A percentile compares a stretch with the other conserved stretches of the same genome.
Evolutionary conservation across 2,888 invertebrate species (phyloP).

Genomic region (Aleiodes testaceus): DNA sequence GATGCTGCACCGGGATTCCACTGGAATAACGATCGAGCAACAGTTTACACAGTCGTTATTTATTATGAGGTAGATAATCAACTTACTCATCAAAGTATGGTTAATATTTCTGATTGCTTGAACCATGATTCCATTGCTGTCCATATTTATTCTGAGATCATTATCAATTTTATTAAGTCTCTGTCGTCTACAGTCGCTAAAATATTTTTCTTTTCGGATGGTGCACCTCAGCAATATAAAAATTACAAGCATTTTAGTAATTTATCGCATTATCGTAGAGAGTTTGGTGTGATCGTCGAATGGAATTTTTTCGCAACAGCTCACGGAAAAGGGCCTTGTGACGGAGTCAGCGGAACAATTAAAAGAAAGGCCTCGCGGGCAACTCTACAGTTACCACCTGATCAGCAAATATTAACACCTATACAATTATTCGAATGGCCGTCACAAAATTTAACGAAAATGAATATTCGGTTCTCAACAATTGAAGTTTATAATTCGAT

Average conservation of each 20-base stretch:
- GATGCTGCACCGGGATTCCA: not conserved
- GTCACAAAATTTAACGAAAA: slow-evolving; percentile 34
- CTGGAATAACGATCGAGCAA: not conserved
- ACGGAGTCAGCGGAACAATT: slow-evolving; percentile 30
- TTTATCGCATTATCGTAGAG: slow-evolving; percentile 31
- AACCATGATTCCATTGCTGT: not conserved
- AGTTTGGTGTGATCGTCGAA: slow-evolving; percentile 30
- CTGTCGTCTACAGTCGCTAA: not conserved
- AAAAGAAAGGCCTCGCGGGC: slow-evolving; percentile 40
- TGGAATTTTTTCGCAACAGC: slow-evolving; percentile 43
- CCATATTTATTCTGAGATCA: not conserved
- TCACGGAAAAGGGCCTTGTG: slow-evolving; percentile 40
- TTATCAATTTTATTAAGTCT: not conserved
- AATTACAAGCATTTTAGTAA: slow-evolving; percentile 1
- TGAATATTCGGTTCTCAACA: slow-evolving; percentile 30
- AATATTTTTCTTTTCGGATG: not conserved
- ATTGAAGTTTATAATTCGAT: slow-evolving; percentile 27
- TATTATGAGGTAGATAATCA: not conserved
- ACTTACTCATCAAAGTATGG: not conserved
- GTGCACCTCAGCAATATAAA: not conserved
- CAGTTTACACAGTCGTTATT: not conserved
- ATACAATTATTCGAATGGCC: slow-evolving; percentile 43
- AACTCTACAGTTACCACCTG: slow-evolving; percentile 38
- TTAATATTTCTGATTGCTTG: not conserved
- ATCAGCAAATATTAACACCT: slow-evolving; percentile 38